A percentile compares a stretch with the other conserved stretches of the same genome.
Evolutionary conservation across 1,140 invertebrate genomes (phyloP).

Genomic region (Maniola jurtina): DNA sequence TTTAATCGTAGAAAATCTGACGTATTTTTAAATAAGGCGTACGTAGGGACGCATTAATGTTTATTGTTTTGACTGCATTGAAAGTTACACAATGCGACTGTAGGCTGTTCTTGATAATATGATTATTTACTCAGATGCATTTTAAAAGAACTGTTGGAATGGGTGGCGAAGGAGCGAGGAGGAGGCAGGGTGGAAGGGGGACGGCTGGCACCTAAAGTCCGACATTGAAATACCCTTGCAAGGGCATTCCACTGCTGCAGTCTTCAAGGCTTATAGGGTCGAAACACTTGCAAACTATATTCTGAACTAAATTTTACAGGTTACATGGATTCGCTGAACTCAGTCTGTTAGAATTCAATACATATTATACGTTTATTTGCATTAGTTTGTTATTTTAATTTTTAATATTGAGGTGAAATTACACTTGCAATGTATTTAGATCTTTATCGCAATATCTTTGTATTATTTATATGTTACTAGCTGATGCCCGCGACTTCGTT

Average conservation of each 20-base stretch:
- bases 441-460: no score
- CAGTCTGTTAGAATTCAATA: neutral
- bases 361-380: neutral
- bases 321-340: slow-evolving; percentile 17
- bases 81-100: neutral
- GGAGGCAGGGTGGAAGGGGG: slow-evolving; percentile 53
- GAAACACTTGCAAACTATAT: slow-evolving; percentile 54
- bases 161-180: slow-evolving; percentile 35
- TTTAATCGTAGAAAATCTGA: neutral
- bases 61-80: neutral
- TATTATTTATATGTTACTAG: no score
- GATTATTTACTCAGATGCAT: slow-evolving; percentile 55
- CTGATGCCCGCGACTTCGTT: no score
- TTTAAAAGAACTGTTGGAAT: slow-evolving; percentile 47
- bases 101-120: neutral
- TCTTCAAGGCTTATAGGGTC: slow-evolving; percentile 61
- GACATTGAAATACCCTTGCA: slow-evolving; percentile 74
- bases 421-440: no score
- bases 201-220: slow-evolving; percentile 69
- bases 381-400: neutral
- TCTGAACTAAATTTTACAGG: slow-evolving; percentile 27
- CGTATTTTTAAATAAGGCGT: neutral
- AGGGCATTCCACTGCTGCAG: slow-evolving; percentile 72
- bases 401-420: no score
- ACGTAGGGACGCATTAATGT: neutral